These are phyloP conservation scores for Perca fluviatilis DNA, from an alignment of 2,113 vertebrate genomes.

Conservation along the genomic window DNA sequence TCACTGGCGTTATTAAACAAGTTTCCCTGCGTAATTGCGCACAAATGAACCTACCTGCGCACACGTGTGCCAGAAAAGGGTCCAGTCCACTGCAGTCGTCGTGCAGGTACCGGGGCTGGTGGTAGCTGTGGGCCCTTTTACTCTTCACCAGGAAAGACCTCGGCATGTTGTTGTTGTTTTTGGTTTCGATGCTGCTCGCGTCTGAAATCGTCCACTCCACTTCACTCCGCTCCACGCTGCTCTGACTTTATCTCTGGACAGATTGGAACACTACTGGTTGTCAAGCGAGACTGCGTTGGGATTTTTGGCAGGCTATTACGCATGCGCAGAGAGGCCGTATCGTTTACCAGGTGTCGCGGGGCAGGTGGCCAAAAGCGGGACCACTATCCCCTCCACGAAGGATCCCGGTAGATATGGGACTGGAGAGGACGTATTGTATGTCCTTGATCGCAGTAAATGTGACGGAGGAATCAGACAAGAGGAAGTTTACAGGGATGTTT, in stretches of 20 bases:
- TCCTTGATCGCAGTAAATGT: background rate
- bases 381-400: slow-evolving; percentile 2
- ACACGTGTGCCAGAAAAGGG: slow-evolving; percentile 84
- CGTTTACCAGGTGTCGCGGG: slow-evolving; percentile 88
- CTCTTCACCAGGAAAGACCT: slow-evolving; percentile 98
- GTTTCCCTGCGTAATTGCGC: slow-evolving; percentile 60
- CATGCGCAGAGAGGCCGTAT: slow-evolving; percentile 72
- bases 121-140: slow-evolving; percentile 98
- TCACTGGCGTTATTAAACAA: background rate
- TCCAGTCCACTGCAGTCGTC: slow-evolving; percentile 87
- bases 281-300: slow-evolving; percentile 63
- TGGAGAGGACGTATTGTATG: slow-evolving; percentile 28
- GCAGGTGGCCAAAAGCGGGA: slow-evolving; percentile 83
- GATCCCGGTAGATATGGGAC: slow-evolving; percentile 22
- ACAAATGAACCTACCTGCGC: slow-evolving; percentile 86
- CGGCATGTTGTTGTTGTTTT: slow-evolving; percentile 86
- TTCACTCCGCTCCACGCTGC: slow-evolving; percentile 36
- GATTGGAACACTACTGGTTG: slow-evolving; percentile 74
- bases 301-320: slow-evolving; percentile 76
- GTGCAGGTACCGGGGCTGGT: slow-evolving; percentile 91
- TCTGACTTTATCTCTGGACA: slow-evolving; percentile 77
- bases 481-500: slow-evolving; percentile 9
- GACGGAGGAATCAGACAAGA: slow-evolving; percentile 11
- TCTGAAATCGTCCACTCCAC: slow-evolving; percentile 46
- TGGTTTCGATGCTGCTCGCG: background rate